phyloP scores from a whole-genome alignment of 2,888 invertebrate genomes.

The Neuroscelio doddi region DNA sequence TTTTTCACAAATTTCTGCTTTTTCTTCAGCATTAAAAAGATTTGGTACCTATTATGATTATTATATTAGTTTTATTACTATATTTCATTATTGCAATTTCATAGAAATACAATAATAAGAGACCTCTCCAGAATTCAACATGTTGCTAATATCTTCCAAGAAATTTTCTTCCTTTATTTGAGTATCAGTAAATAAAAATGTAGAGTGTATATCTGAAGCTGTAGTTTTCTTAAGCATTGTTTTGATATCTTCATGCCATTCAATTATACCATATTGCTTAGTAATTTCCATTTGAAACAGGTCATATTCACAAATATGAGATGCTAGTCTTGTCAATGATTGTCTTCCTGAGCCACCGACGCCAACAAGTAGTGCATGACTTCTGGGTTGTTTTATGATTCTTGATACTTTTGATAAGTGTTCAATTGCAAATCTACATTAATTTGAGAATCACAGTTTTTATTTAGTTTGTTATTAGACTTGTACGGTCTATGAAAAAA shows the following conservation, averaged over 20 bases:
- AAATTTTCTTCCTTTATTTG: slow-evolving; percentile 96
- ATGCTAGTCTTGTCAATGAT: slow-evolving; percentile 89
- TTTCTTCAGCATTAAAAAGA: slow-evolving; percentile 88
- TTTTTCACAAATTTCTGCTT: slow-evolving; percentile 92
- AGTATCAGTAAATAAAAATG: slow-evolving; percentile 92
- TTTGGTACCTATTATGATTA: slow-evolving; percentile 78
- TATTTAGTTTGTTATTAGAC: neutral
- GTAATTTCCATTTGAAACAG: slow-evolving; percentile 92
- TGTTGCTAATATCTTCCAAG: slow-evolving; percentile 92
- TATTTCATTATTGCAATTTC: neutral
- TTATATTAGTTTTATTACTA: neutral
- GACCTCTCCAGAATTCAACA: slow-evolving; percentile 92
- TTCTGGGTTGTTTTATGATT: slow-evolving; percentile 92
- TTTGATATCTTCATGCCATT: slow-evolving; percentile 96
- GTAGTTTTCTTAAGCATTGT: slow-evolving; percentile 85
- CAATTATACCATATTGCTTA: slow-evolving; percentile 84
- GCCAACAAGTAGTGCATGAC: slow-evolving; percentile 91
- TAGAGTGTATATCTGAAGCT: slow-evolving; percentile 87
- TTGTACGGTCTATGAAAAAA: too few species aligned
- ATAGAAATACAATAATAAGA: too few species aligned
- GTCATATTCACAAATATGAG: slow-evolving; percentile 96
- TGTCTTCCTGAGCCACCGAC: slow-evolving; percentile 96
- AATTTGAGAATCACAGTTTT: neutral
- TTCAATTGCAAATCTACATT: slow-evolving; percentile 89
- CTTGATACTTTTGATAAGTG: slow-evolving; percentile 93